Percentiles rank a stretch among this genome's conserved stretches.
These are phyloP conservation scores for Eufriesea mexicana DNA, from an alignment of 1,140 invertebrate species.

Conservation along the genomic window DNA sequence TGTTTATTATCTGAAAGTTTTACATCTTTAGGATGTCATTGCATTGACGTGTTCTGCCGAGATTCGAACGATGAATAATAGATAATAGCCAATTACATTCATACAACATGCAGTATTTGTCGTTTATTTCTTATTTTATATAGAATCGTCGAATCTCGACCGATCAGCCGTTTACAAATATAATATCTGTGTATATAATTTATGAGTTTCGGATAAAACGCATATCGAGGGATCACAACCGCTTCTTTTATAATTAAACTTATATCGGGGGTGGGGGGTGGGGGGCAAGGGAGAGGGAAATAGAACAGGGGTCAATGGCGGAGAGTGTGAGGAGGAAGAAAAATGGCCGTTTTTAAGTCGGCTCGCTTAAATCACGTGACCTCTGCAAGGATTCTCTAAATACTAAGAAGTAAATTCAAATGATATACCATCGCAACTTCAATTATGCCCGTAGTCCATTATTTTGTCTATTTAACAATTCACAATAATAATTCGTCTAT, in stretches of 20 bases:
- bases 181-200: constrained; percentile 69
- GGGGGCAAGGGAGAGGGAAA: not conserved
- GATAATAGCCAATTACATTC: constrained; percentile 21
- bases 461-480: constrained; percentile 44
- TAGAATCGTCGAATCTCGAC: constrained; percentile 69
- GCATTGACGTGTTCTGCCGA: constrained; percentile 66
- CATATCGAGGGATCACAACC: constrained; percentile 66
- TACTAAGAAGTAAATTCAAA: constrained; percentile 19
- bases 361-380: constrained; percentile 21
- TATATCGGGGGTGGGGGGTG: not conserved
- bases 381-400: constrained; percentile 1
- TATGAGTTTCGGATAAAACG: constrained; percentile 63
- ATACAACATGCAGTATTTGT: not conserved
- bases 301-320: not conserved
- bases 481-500: constrained; percentile 16
- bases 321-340: constrained; percentile 8
- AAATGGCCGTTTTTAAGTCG: constrained; percentile 1
- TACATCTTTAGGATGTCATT: constrained; percentile 78
- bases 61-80: constrained; percentile 66
- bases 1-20: constrained; percentile 81
- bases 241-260: constrained; percentile 59
- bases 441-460: constrained; percentile 24
- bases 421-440: constrained; percentile 29
- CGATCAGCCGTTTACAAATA: constrained; percentile 73
- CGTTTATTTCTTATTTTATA: constrained; percentile 42